Conservation (phyloP, 2,888 invertebrate genomes). For the Sturmia bella region DNA sequence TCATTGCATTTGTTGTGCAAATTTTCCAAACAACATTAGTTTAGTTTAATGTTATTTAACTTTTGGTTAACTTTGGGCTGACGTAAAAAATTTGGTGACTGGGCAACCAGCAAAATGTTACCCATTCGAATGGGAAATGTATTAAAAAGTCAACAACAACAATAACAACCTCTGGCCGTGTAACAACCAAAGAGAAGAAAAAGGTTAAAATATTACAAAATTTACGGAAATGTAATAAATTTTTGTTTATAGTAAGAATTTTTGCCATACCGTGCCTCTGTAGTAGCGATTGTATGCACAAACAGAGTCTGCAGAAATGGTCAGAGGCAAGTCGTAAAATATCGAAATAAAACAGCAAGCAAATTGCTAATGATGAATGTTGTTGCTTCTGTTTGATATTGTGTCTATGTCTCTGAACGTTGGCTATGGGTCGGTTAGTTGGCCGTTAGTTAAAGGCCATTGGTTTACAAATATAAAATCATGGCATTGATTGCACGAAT, state of each 20-base stretch:
- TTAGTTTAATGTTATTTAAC: slow-evolving; percentile 50
- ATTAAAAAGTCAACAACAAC: slow-evolving; percentile 54
- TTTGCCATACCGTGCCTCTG: slow-evolving; percentile 1
- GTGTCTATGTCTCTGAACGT: not conserved
- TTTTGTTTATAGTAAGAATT: slow-evolving; percentile 20
- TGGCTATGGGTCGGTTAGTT: not conserved
- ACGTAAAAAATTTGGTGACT: not conserved
- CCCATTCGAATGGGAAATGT: slow-evolving; percentile 44
- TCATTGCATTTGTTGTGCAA: slow-evolving; percentile 51
- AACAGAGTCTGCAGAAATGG: slow-evolving; percentile 25
- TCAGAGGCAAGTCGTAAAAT: slow-evolving; percentile 53
- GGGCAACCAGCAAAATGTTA: slow-evolving; percentile 31
- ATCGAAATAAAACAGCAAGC: slow-evolving; percentile 53
- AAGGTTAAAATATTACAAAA: slow-evolving; percentile 51
- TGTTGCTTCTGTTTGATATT: slow-evolving; percentile 18
- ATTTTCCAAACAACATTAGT: slow-evolving; percentile 41
- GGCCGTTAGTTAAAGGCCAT: slow-evolving; percentile 51
- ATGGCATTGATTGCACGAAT: slow-evolving; percentile 60
- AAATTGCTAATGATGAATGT: slow-evolving; percentile 57
- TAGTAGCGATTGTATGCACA: not conserved
- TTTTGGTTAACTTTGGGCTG: slow-evolving; percentile 53
- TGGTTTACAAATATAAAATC: slow-evolving; percentile 41
- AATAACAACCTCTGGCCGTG: no score
- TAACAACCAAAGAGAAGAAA: slow-evolving; percentile 17
- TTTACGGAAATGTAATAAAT: slow-evolving; percentile 52